phyloP scores from a whole-genome alignment of 2,888 invertebrate species.

The Machimus rusticus region DNA sequence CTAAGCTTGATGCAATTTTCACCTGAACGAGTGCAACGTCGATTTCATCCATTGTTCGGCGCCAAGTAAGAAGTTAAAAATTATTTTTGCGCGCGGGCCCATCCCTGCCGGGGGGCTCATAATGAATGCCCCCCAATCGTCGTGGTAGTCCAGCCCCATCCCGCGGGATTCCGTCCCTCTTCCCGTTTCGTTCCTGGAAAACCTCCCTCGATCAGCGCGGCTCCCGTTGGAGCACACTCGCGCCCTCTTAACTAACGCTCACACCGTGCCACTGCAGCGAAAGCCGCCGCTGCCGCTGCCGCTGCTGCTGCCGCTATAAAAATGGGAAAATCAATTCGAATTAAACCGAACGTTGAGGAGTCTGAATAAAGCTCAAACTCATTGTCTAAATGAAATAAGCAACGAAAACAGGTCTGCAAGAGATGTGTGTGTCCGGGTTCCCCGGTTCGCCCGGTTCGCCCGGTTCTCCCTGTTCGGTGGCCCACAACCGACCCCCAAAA shows the following conservation, averaged over 20 bases:
- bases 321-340: constrained; percentile 47
- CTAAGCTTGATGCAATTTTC: neutral
- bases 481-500: constrained; percentile 21
- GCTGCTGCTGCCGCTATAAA: constrained; percentile 32
- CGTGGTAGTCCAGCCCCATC: neutral
- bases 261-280: constrained; percentile 2
- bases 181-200: neutral
- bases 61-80: neutral
- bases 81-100: neutral
- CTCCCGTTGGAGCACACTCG: neutral
- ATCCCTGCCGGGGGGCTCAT: neutral
- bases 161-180: too few relatives aligned
- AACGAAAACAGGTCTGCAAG: constrained; percentile 47
- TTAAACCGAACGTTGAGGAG: constrained; percentile 43
- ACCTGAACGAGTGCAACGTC: neutral
- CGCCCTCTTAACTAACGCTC: constrained; percentile 36
- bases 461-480: neutral
- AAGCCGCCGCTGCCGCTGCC: neutral
- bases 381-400: constrained; percentile 49
- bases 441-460: neutral
- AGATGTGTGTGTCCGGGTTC: constrained; percentile 17
- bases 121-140: neutral
- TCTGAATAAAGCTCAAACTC: constrained; percentile 44
- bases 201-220: neutral
- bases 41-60: neutral